phyloP scores from a whole-genome alignment of 2,797 vertebrate species.

The Coregonus ussuriensis region DNA sequence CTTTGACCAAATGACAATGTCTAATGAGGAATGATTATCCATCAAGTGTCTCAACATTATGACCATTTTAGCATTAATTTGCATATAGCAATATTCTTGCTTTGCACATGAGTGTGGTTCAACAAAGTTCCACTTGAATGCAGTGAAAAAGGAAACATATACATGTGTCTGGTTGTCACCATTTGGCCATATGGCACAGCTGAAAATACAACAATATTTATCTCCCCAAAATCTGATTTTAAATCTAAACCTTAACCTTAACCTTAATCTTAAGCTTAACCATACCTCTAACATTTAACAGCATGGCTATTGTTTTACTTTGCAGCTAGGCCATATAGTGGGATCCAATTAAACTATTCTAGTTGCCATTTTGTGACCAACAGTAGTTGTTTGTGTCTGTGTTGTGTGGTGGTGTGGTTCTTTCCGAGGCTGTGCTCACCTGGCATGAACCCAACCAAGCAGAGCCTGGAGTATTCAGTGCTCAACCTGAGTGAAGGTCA shows the following conservation, averaged over 20 bases:
- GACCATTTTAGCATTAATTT: background rate
- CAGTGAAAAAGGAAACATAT: conserved; percentile 29
- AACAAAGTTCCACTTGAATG: conserved; percentile 42
- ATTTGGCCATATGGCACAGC: too few relatives aligned
- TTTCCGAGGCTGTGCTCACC: conserved; percentile 61
- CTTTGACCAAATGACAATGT: conserved; percentile 48
- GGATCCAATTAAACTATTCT: background rate
- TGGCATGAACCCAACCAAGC: conserved; percentile 76
- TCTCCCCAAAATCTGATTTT: too few relatives aligned
- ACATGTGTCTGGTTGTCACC: too few relatives aligned
- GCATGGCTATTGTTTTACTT: too few relatives aligned
- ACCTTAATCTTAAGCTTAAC: too few relatives aligned
- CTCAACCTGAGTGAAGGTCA: conserved; percentile 79
- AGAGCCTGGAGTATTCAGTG: conserved; percentile 75
- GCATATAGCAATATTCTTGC: background rate
- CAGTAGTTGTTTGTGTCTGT: background rate
- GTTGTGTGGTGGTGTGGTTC: conserved; percentile 23
- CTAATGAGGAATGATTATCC: conserved; percentile 41
- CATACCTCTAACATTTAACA: too few relatives aligned
- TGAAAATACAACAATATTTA: too few relatives aligned
- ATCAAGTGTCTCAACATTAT: conserved; percentile 5
- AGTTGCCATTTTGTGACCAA: background rate
- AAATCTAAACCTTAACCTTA: too few relatives aligned
- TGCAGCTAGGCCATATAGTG: background rate
- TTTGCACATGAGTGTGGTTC: too few relatives aligned